Conservation (phyloP, 1,140 invertebrate genomes). For the Drosophila chauvacae region DNA sequence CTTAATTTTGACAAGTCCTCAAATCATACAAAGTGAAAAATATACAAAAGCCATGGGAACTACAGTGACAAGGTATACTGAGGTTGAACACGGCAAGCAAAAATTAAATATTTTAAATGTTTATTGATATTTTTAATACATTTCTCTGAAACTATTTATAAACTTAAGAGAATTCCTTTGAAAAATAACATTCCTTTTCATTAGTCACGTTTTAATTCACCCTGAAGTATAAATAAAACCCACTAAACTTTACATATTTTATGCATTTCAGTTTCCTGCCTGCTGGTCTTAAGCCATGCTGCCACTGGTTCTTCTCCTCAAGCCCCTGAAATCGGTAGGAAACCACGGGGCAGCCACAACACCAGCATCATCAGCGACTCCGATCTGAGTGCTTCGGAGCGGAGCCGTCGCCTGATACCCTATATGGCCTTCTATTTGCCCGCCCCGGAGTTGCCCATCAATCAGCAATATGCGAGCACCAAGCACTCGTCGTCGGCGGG, state of each 20-base stretch:
- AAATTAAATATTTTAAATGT: too few relatives aligned
- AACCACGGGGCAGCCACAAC: slow-evolving; percentile 33
- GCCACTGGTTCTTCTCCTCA: slow-evolving; percentile 1
- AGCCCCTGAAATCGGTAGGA: slow-evolving; percentile 8
- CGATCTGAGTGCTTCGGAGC: slow-evolving; percentile 80
- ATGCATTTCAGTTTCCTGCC: slow-evolving; percentile 26
- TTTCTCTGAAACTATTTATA: not conserved
- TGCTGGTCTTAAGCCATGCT: slow-evolving; percentile 19
- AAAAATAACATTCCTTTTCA: not conserved
- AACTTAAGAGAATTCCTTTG: not conserved
- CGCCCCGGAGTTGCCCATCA: slow-evolving; percentile 85
- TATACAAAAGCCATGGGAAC: slow-evolving; percentile 34
- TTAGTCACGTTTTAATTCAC: not conserved
- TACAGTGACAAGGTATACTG: slow-evolving; percentile 30
- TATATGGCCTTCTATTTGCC: slow-evolving; percentile 92
- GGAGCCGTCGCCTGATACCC: slow-evolving; percentile 90
- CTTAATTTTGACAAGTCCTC: slow-evolving; percentile 72
- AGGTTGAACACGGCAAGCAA: not conserved
- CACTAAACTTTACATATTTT: not conserved
- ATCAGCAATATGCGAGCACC: slow-evolving; percentile 78
- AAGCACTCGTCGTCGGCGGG: slow-evolving; percentile 67
- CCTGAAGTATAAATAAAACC: not conserved
- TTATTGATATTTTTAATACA: too few relatives aligned
- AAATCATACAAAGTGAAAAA: slow-evolving; percentile 60
- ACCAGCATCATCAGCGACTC: slow-evolving; percentile 49